Base-by-base conservation (phyloP, 2,113 vertebrate genomes). In the Ciconia boyciana region DNA sequence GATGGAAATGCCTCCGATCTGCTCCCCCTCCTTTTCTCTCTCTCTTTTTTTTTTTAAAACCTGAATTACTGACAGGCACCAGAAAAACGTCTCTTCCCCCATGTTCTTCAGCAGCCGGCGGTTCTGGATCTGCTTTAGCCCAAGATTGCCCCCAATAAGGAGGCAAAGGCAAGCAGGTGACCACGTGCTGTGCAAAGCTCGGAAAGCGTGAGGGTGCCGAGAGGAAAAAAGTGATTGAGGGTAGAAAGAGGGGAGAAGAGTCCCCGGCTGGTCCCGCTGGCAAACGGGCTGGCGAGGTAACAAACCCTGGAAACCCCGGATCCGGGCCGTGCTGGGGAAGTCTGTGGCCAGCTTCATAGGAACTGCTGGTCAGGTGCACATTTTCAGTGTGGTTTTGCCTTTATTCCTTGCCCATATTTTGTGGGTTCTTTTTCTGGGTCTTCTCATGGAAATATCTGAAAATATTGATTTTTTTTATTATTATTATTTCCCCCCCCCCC, bases 61-160 rank as follows among this genome's bases (percentile, higher is more conserved):
- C 68, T 10, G 19, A 75, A 41, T 78, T 43, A 54, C 71, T 32
- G 74, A 41, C 77, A 24, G 43, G 51, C 43, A 11, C 46, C n/a
- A 22, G 19, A 31, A 57, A 61, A 66, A 7, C 82, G 11, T 34
- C 64, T 64, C n/a, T 21, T 31, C n/a, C 43, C 55, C 21, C 19
- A 1, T 2, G 16, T 16, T 80, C 13, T 34, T 61, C 44, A 32
- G 62, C 3, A 0, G 55, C 24, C 2, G 12, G 28, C 0, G 0
- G 20, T 10, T 78, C 93, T 84, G 83, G 20, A 29, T 32, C 34
- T 48, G 43, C 34, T 62, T 62, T 60, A 25, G 12, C n/a, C 49
- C 44, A 13, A 41, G 43, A 39, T 11, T 39, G 13, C 3, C 0
- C 13, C 34, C 28, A 6, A 39, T 32, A 55, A 69, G 0, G 5